A percentile compares a stretch with the other conserved stretches of the same genome.
These are phyloP conservation scores for Toxotes chatareus DNA, from an alignment of 2,113 vertebrate species.

Conservation along the genomic window DNA sequence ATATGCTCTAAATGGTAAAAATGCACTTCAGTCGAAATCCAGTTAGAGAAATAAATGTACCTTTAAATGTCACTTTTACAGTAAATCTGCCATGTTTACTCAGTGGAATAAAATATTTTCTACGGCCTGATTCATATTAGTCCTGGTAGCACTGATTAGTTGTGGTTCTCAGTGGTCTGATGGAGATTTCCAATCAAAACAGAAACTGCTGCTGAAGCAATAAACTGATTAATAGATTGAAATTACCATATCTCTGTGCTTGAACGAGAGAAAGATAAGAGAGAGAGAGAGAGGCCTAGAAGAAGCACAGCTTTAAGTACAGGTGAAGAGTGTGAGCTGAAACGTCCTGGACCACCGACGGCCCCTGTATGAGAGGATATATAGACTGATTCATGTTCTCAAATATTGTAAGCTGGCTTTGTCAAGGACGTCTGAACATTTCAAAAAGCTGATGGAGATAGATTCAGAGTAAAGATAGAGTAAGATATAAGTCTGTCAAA, in stretches of 20 bases:
- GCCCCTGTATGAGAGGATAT: too few species aligned
- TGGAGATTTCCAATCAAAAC: slow-evolving; percentile 24
- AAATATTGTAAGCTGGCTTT: too few species aligned
- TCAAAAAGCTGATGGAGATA: too few species aligned
- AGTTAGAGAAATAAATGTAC: background rate
- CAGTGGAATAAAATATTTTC: slow-evolving; percentile 11
- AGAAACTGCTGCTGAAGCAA: slow-evolving; percentile 24
- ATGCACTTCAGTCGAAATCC: background rate
- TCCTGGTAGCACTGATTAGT: background rate
- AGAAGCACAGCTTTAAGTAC: too few species aligned
- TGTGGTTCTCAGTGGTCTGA: background rate
- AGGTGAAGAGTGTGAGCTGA: too few species aligned
- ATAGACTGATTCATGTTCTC: too few species aligned
- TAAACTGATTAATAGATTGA: slow-evolving; percentile 45
- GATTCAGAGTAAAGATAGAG: too few species aligned
- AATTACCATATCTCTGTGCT: background rate
- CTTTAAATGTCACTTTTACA: slow-evolving; percentile 33
- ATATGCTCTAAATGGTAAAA: slow-evolving; percentile 6
- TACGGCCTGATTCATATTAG: background rate
- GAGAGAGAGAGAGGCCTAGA: too few species aligned
- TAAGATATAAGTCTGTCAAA: too few species aligned
- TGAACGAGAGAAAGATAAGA: background rate
- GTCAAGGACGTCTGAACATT: too few species aligned
- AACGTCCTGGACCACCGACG: too few species aligned
- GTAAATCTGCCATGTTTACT: slow-evolving; percentile 9